Percentiles rank a stretch among this genome's conserved stretches.
Evolutionary conservation across 2,888 invertebrate species (phyloP).

Genomic region (Heteropelma amictum): DNA sequence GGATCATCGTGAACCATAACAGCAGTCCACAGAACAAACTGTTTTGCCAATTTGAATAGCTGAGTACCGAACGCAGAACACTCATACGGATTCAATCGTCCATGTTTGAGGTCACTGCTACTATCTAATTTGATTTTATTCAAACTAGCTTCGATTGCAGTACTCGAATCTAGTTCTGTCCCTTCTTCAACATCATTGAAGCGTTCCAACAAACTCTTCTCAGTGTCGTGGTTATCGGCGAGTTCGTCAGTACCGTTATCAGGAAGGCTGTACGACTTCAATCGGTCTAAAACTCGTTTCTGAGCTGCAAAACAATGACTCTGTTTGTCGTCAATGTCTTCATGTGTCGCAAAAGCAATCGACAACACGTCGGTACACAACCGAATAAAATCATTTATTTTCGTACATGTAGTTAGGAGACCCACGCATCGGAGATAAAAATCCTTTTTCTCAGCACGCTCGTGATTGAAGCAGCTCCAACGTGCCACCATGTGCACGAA

Average conservation of each 20-base stretch:
- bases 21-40: slow-evolving; percentile 44
- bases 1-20: slow-evolving; percentile 18
- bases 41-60: slow-evolving; percentile 32
- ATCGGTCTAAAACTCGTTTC: slow-evolving; percentile 26
- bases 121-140: slow-evolving; percentile 28
- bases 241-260: background rate
- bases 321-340: slow-evolving; percentile 34
- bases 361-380: slow-evolving; percentile 24
- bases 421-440: slow-evolving; percentile 57
- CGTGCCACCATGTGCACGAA: slow-evolving; percentile 57
- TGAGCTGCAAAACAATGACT: slow-evolving; percentile 44
- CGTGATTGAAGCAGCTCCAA: slow-evolving; percentile 51
- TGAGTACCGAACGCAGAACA: slow-evolving; percentile 24
- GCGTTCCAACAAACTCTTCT: background rate
- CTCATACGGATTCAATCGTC: slow-evolving; percentile 41
- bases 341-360: slow-evolving; percentile 32
- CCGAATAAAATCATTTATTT: slow-evolving; percentile 31
- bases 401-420: slow-evolving; percentile 28
- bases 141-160: slow-evolving; percentile 12
- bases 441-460: slow-evolving; percentile 45
- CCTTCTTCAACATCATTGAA: slow-evolving; percentile 8
- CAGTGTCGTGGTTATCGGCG: background rate
- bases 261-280: slow-evolving; percentile 12
- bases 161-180: background rate
- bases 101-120: slow-evolving; percentile 11